phyloP scores from a whole-genome alignment of 2,888 invertebrate genomes.

The Cheilosia variabilis region DNA sequence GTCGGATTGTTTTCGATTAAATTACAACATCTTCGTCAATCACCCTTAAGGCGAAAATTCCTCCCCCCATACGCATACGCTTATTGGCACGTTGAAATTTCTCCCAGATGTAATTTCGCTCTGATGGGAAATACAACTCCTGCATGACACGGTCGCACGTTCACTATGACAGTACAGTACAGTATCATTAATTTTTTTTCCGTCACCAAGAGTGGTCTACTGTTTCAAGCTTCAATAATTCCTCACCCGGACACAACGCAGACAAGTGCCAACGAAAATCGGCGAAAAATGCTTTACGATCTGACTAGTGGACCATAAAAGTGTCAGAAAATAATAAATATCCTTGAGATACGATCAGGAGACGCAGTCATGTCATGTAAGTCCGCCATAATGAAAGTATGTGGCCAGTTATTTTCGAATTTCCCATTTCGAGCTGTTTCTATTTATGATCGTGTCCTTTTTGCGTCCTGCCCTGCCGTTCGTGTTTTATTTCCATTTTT shows the following conservation, averaged over 20 bases:
- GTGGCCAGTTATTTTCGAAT: background rate
- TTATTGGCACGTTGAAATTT: too few species aligned
- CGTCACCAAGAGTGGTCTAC: too few species aligned
- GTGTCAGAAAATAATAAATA: constrained; percentile 66
- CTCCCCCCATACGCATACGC: too few species aligned
- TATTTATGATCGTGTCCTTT: constrained; percentile 30
- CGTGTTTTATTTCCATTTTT: constrained; percentile 51
- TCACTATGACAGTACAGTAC: too few species aligned
- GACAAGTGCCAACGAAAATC: constrained; percentile 9
- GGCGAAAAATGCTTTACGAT: constrained; percentile 57
- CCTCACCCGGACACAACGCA: background rate
- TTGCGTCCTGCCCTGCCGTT: background rate
- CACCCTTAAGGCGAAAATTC: too few species aligned
- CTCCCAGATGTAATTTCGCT: too few species aligned
- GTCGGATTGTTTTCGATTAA: too few species aligned
- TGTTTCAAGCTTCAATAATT: too few species aligned
- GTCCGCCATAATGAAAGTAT: constrained; percentile 13
- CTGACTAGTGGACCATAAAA: constrained; percentile 60
- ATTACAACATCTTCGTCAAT: too few species aligned
- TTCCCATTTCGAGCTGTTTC: constrained; percentile 12
- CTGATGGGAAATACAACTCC: too few species aligned
- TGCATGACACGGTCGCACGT: too few species aligned
- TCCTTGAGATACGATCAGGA: constrained; percentile 54
- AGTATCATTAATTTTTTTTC: too few species aligned
- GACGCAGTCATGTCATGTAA: constrained; percentile 11